These are phyloP conservation scores for Aptenodytes patagonicus DNA, from an alignment of 2,113 vertebrate genomes.

Conservation along the genomic window DNA sequence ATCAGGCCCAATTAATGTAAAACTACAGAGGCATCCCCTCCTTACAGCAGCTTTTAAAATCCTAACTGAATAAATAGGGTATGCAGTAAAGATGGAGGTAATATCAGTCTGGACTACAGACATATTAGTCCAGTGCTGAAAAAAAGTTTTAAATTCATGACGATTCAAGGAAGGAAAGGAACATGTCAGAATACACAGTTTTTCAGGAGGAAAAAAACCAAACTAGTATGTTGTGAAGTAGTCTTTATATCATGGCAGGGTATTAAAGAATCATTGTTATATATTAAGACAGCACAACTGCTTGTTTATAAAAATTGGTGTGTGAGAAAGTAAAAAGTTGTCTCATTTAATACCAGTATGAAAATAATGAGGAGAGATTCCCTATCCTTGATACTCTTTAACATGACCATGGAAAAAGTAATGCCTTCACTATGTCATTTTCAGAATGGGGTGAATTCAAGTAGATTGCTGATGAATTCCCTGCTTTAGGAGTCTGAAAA, in stretches of 20 bases:
- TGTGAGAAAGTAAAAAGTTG: not conserved
- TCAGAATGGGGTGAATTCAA: not conserved
- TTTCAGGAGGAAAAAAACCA: not conserved
- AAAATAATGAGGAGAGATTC: not conserved
- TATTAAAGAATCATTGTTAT: not conserved
- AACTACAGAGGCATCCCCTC: not conserved
- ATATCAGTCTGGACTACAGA: not conserved
- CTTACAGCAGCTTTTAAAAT: not conserved
- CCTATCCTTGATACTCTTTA: not conserved
- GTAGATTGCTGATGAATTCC: not conserved
- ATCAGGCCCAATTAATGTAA: not conserved
- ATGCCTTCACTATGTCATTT: not conserved
- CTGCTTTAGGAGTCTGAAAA: not conserved
- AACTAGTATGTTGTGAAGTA: not conserved
- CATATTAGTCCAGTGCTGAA: not conserved
- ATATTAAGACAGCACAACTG: not conserved
- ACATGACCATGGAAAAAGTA: not conserved
- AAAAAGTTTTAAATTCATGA: not conserved
- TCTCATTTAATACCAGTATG: not conserved
- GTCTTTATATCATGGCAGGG: not conserved
- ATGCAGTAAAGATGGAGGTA: not conserved
- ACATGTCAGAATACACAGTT: not conserved
- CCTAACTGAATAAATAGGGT: not conserved
- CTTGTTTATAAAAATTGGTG: not conserved
- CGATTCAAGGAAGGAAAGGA: not conserved